Base-by-base conservation (phyloP, 2,888 invertebrate genomes). In the Apodemia zela region DNA sequence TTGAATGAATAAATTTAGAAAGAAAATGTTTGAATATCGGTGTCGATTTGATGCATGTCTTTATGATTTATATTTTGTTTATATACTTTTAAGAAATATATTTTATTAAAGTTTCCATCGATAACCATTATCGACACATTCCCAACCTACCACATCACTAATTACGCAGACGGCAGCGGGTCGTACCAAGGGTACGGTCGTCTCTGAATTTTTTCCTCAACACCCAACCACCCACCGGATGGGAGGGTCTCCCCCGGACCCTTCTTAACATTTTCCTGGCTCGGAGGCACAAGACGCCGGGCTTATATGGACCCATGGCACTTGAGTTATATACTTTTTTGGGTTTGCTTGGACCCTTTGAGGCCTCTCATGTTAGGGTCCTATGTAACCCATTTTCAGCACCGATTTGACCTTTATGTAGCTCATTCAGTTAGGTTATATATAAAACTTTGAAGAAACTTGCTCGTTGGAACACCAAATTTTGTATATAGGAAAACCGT, bases 261-360 rank as follows among this genome's bases (percentile, higher is more conserved):
- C 88, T 87, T 91, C 86, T 90, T 90, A 90, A 87, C 88, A 87
- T 88, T 87, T 85, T 87, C 89, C 89, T 84, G 87, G 84, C 86
- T 85, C 82, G 81, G 77, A 84, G 86, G 87, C 87, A 86, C 87
- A 74, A 89, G 89, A 88, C 81, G 86, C 80, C 77, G 76, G 80
- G 81, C 79, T 80, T 87, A 87, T 86, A 87, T 87, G 88, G 79
- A 77, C 77, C 84, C 82, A 81, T 85, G 80, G 87, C 86, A 86
- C 84, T 82, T 75, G 82, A 82, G 84, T 83, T 90, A 89, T 89
- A 87, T 89, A 89, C 89, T 87, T 90, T 90, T 90, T 89, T 88
- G 87, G 88, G 87, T 81, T 85, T 85, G 85, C 79, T 75, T 81
- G 82, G 89, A 85, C 86, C 87, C 86, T 88, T 87, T 84, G 87